Evolutionary conservation across 2,113 vertebrate genomes (phyloP), one percentile per base, ranked within the genome.

Genomic region (Nansenia antarctica): DNA sequence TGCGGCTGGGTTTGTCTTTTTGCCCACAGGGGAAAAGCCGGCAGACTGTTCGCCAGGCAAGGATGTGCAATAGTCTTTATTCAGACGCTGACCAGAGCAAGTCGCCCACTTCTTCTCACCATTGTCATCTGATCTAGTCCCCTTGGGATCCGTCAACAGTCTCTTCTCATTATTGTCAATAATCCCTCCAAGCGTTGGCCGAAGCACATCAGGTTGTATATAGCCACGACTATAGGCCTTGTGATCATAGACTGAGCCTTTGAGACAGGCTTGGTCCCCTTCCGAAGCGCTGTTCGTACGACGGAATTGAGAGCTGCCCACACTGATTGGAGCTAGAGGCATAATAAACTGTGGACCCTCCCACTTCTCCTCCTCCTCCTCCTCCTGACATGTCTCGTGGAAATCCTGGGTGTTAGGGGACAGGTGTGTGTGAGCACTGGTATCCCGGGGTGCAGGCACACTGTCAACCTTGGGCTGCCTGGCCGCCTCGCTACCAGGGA

Each of bases 271-370:
- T 32, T 82, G 85, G 65, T 86, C 74, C 65, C 77, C 68, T 72
- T 87, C 76, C 64, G 86, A 81, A 79, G 61, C 30, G 39, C 65
- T 65, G 67, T 42, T 69, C 61, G 67, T 62, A 65, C 9, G 34
- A 64, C 69, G 70, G 31, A 70, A 18, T 29, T 74, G 72, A 67
- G 77, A 70, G 22, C 67, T 77, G 67, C 73, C 47, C 37, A 75
- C 61, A 22, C 52, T 65, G 8, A 86, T 67, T 24, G 90, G 84
- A 58, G 80, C 86, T 81, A 86, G 74, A 20, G 88, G 87, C 78
- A 86, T 83, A 82, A 89, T 83, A 86, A 85, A 86, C 58, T 74
- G 55, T 6, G 73, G 72, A 76, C 70, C 58, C 24, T 20, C 67
- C 58, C 30, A 22, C 70, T 45, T 78, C 34, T 57, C 64, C 59